phyloP scores from a whole-genome alignment of 2,797 vertebrate species.

The Ambastaia sidthimunki region DNA sequence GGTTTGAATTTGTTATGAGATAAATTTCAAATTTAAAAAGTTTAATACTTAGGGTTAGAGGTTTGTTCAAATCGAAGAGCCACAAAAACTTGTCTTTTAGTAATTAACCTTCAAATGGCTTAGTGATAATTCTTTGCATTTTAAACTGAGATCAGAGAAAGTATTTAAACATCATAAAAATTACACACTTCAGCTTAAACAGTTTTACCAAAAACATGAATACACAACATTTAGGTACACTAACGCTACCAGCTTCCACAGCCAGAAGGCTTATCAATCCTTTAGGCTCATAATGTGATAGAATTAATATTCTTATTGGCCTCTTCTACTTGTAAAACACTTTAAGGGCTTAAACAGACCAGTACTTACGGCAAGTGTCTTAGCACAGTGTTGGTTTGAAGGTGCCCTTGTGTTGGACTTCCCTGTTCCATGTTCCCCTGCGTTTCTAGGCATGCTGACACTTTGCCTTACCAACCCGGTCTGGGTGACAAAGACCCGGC shows the following conservation, averaged over 20 bases:
- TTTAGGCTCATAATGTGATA: neutral
- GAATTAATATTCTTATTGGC: neutral
- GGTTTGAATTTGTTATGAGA: too few species aligned
- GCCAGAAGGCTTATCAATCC: neutral
- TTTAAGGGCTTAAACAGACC: constrained; percentile 2
- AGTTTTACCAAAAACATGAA: neutral
- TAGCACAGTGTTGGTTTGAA: constrained; percentile 51
- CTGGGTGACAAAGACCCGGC: constrained; percentile 87
- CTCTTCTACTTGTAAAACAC: constrained; percentile 6
- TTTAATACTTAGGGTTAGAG: too few species aligned
- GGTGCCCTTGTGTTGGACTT: constrained; percentile 50
- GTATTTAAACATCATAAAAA: neutral
- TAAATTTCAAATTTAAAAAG: too few species aligned
- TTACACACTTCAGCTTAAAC: neutral
- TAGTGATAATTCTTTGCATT: neutral
- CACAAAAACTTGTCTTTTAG: neutral
- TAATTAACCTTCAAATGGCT: neutral
- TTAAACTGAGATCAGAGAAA: neutral
- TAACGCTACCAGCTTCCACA: neutral
- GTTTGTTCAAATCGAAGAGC: neutral
- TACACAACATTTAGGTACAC: neutral
- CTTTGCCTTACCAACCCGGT: constrained; percentile 86
- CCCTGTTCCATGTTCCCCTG: constrained; percentile 51
- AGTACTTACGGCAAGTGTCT: constrained; percentile 9
- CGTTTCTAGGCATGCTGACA: constrained; percentile 80